Evolutionary conservation across 2,797 vertebrate species (phyloP), one percentile per base, ranked within the genome.

Genomic region (Pangasius djambal): DNA sequence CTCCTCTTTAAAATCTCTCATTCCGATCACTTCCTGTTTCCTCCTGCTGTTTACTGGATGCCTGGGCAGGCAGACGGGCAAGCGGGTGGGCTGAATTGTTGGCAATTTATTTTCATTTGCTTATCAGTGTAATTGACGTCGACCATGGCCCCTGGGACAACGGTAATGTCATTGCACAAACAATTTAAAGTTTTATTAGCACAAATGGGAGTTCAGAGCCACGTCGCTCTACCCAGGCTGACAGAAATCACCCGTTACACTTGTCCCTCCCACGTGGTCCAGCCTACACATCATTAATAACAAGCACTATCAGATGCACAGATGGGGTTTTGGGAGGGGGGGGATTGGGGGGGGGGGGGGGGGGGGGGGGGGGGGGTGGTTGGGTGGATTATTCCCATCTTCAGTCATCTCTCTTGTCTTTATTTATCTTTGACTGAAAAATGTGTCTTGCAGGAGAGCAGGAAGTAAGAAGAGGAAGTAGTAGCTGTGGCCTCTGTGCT

Each of bases 61-160:
- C 86, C 83, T 90, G 74, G 89, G 90, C 92, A 74, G 92, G 86
- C 63, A 89, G 85, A 37, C 15, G 48, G 74, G 48, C 74, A n/a
- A 44, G 28, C 48, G 52, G 57, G 81, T 75, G 82, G 91, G 28
- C 91, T 93, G 88, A 92, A 94, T 94, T 93, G 94, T 93, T 89
- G 85, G 89, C 78, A 86, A 95, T 96, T 95, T 93, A 94, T 96
- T 96, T 95, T 94, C 87, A 93, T 95, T 95, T 93, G 92, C 94
- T 95, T 96, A 96, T 96, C 95, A 91, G 89, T 86, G 77, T 96
- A 96, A 96, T 94, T 95, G 94, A 95, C 93, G 94, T 93, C 93
- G 91, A 92, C 90, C 87, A 75, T 91, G 92, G 90, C 92, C 92
- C 92, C 92, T 20, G 92, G 90, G 92, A 91, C 89, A 83, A 89